Base-by-base conservation (phyloP, 2,888 invertebrate genomes). In the Torymus texanus region DNA sequence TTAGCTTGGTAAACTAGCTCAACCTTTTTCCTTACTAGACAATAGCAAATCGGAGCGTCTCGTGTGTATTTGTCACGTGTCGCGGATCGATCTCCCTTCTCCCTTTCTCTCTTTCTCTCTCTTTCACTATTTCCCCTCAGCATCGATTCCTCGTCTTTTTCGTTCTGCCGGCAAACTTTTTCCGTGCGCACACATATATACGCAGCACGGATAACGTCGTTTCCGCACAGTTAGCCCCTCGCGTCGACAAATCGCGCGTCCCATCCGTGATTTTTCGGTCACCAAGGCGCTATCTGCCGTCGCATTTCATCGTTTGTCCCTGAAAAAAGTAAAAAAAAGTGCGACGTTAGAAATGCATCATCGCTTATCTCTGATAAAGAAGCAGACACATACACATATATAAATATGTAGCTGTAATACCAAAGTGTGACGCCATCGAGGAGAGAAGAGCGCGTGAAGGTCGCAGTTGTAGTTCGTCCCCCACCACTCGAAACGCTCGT, bases 121-220 rank as follows among this genome's bases (percentile, higher is more conserved):
- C 21, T 58, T n/a, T 14, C 21, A n/a, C n/a, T n/a, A n/a, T 21
- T 21, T 21, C 21, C 21, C 21, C 21, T 2, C 24, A 8, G 11
- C 10, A 56, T 11, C 51, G n/a, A 21, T 29, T n/a, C n/a, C 63
- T 73, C 55, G 29, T 16, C 55, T 63, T 12, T 53, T 55, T 50
- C n/a, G 29, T 56, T 10, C 65, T 24, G 13, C 29, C 65, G 55
- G 13, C 29, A 14, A 85, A 86, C 84, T 86, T 86, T 86, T 85
- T 86, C 84, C 85, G 85, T 85, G 83, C 82, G 82, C 77, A 72
- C 41, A 41, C 41, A 41, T 8, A 8, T 8, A 8, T 29, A 5
- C 41, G 21, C 21, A 83, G 82, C 81, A 75, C 58, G 63, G 82
- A 82, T 76, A 80, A 75, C 81, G 71, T 78, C 67, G 75, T 68